Base-by-base conservation (phyloP, 2,113 vertebrate genomes). In the Sula dactylatra region DNA sequence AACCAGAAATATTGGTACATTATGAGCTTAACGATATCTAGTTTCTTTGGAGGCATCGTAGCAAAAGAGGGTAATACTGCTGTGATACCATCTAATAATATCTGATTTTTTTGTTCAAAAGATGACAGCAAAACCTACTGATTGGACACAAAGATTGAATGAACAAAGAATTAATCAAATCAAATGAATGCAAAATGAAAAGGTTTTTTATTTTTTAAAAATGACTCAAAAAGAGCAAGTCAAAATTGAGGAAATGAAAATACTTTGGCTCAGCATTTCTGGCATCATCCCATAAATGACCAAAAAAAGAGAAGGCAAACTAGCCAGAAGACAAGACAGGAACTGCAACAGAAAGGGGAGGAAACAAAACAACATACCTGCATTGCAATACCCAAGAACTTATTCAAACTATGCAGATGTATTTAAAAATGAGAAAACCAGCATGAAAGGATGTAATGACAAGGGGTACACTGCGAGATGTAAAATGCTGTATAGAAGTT, bases 231-330 rank as follows among this genome's bases (percentile, higher is more conserved):
- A 81, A 8, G 7, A 47, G 7, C 36, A 58, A n/a, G 55, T 77
- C 56, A 38, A 64, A 82, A 64, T 38, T 31, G 76, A 82, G 85
- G 81, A 95, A 91, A 36, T 59, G 42, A 66, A 69, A 85, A 45
- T 13, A 10, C 21, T 70, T 49, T 40, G 61, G 58, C 69, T 67
- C 49, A 44, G 27, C n/a, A 1, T 85, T 81, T 85, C 47, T 65
- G n/a, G 38, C 49, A 59, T 16, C 49, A 19, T 77, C 76, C 47
- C 78, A 58, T 31, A 87, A 88, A 64, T 29, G 58, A 47, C 65
- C 21, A 27, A 38, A 66, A 79, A 65, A 50, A 49, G 49, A 70
- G 50, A 90, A 71, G 58, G 27, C 19, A 83, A 52, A 72, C 36
- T 80, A 52, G 34, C 22, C 49, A 40, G 31, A 71, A 59, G 44